phyloP scores from a whole-genome alignment of 2,113 vertebrate genomes.

The Epinephelus fuscoguttatus region DNA sequence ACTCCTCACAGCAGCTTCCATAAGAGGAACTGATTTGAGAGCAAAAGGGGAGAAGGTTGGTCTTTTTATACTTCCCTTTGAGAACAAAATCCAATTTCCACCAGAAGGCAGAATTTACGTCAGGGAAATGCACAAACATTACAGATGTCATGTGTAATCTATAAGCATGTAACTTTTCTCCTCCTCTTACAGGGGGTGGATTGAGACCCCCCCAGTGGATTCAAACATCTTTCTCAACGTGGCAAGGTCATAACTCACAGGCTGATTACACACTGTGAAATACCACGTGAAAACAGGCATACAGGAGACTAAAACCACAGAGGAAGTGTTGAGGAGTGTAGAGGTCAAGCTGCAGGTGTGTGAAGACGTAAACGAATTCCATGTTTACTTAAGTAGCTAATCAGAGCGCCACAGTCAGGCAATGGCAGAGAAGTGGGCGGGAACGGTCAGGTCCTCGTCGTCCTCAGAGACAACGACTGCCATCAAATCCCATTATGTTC shows the following conservation, averaged over 20 bases:
- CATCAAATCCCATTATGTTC: constrained; percentile 16
- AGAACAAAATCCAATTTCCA: constrained; percentile 9
- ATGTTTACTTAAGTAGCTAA: constrained; percentile 62
- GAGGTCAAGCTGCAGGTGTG: constrained; percentile 7
- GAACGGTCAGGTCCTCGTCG: background rate
- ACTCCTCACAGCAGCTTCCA: constrained; percentile 7
- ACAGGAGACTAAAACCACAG: background rate
- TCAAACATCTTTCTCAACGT: background rate
- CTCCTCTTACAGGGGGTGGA: background rate
- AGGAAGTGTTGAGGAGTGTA: background rate
- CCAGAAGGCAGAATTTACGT: background rate
- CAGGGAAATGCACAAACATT: background rate
- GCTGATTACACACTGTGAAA: constrained; percentile 11
- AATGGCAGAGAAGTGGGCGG: constrained; percentile 10
- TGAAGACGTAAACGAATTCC: constrained; percentile 31
- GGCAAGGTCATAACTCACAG: background rate
- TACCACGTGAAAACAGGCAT: background rate
- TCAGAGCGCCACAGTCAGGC: constrained; percentile 22
- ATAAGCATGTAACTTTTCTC: background rate
- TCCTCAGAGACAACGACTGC: background rate
- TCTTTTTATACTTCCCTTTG: background rate
- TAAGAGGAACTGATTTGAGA: background rate
- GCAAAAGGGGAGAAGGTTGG: background rate
- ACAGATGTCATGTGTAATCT: background rate
- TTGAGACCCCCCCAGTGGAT: background rate